Percentiles rank a stretch among this genome's conserved stretches.
phyloP scores from a whole-genome alignment of 1,140 invertebrate genomes.

The Eupeodes corollae region DNA sequence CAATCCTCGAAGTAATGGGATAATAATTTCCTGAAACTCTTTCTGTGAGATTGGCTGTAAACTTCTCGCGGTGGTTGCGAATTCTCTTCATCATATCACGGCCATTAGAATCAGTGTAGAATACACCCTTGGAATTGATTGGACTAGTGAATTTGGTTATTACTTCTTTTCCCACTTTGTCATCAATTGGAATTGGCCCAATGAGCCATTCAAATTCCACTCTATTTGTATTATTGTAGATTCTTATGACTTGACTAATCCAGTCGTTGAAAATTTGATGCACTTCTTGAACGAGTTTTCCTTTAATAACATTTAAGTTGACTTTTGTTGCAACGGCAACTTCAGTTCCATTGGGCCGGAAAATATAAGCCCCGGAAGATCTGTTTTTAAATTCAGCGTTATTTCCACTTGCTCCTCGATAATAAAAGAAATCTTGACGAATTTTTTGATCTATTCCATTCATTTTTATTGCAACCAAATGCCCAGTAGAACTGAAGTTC shows the following conservation, averaged over 20 bases:
- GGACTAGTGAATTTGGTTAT: constrained; percentile 59
- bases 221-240: constrained; percentile 54
- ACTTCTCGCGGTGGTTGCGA: constrained; percentile 52
- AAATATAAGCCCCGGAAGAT: constrained; percentile 79
- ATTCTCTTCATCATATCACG: constrained; percentile 71
- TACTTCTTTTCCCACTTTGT: constrained; percentile 71
- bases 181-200: constrained; percentile 80
- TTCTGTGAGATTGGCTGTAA: constrained; percentile 58
- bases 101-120: constrained; percentile 92
- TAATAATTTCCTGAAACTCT: constrained; percentile 80
- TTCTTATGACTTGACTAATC: constrained; percentile 67
- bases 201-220: constrained; percentile 88
- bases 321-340: constrained; percentile 37
- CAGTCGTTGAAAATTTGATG: constrained; percentile 65
- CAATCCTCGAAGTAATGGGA: constrained; percentile 78
- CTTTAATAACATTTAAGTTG: constrained; percentile 44
- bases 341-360: constrained; percentile 51
- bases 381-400: constrained; percentile 44
- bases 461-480: constrained; percentile 43
- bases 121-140: constrained; percentile 52
- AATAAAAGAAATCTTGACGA: constrained; percentile 66
- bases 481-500: constrained; percentile 46
- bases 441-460: constrained; percentile 35
- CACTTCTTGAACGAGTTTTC: constrained; percentile 68
- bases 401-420: constrained; percentile 51